Percentiles rank a stretch among this genome's conserved stretches.
Evolutionary conservation across 2,113 vertebrate genomes (phyloP).

Genomic region (Peucedramus taeniatus): DNA sequence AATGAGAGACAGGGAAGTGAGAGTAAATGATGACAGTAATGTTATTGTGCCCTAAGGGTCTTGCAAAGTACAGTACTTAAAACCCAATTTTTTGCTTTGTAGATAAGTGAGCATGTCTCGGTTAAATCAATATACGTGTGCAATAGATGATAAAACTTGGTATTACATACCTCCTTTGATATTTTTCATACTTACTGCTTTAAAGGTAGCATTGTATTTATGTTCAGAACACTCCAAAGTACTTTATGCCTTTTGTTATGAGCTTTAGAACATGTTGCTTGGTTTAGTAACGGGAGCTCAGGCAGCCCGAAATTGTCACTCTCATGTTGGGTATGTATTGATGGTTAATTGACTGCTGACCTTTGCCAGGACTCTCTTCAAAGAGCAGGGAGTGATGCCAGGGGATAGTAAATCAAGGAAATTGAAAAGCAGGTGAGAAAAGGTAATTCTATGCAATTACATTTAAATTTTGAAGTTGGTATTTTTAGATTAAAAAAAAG

Average conservation of each 20-base stretch:
- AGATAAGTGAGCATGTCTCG: conserved; percentile 33
- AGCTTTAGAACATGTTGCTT: background rate
- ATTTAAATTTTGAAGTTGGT: background rate
- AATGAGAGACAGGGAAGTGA: background rate
- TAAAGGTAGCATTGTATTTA: conserved; percentile 31
- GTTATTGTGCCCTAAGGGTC: conserved; percentile 45
- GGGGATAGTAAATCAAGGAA: background rate
- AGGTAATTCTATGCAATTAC: background rate
- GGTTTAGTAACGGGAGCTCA: background rate
- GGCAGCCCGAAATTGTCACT: background rate
- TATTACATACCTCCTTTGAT: conserved; percentile 28
- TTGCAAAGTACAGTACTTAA: conserved; percentile 53
- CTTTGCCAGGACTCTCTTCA: conserved; percentile 1
- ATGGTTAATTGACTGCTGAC: conserved; percentile 36
- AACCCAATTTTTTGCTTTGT: conserved; percentile 60
- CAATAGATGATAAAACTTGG: conserved; percentile 35
- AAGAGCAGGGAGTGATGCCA: background rate
- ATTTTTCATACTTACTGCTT: conserved; percentile 38
- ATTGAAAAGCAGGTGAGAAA: background rate
- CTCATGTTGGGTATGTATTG: background rate
- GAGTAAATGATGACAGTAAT: conserved; percentile 47
- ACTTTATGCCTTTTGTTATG: background rate
- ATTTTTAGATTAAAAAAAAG: background rate
- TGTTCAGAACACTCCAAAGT: background rate
- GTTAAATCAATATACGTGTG: conserved; percentile 40